Evolutionary conservation across 2,113 vertebrate species (phyloP).

Genomic region (Spheniscus mendiculus): DNA sequence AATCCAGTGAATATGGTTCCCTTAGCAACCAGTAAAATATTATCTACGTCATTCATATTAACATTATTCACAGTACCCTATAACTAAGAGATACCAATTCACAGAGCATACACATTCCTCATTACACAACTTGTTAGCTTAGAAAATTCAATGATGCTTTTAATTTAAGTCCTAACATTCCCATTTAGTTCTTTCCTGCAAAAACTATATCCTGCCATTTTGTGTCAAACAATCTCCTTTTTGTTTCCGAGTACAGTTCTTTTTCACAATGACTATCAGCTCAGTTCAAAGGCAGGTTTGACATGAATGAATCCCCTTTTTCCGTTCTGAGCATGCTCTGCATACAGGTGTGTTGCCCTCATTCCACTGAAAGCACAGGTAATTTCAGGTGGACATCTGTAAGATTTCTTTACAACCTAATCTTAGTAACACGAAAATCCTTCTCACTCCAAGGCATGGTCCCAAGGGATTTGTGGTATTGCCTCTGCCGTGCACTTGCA

Average conservation of each 20-base stretch:
- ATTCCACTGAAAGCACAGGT: background rate
- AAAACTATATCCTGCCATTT: background rate
- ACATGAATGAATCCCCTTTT: background rate
- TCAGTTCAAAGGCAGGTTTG: background rate
- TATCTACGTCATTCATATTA: conserved; percentile 31
- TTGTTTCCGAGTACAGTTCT: background rate
- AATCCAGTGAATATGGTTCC: conserved; percentile 41
- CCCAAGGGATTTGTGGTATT: background rate
- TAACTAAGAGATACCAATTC: background rate
- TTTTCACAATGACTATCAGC: background rate
- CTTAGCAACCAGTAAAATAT: conserved; percentile 60
- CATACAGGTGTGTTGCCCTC: background rate
- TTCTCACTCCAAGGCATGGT: background rate
- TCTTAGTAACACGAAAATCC: background rate
- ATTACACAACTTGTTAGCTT: background rate
- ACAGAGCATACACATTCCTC: background rate
- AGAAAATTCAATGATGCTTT: background rate
- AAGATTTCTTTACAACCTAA: background rate
- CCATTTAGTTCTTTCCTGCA: background rate
- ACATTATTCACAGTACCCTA: conserved; percentile 35
- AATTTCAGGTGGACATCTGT: background rate
- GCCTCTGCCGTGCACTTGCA: background rate
- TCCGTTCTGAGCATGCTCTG: background rate
- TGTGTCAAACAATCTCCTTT: background rate
- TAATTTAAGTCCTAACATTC: too few species aligned